Percentiles rank a stretch among this genome's conserved stretches.
Evolutionary conservation across 1,140 invertebrate genomes (phyloP).

Genomic region (Cyclargus thomasi): DNA sequence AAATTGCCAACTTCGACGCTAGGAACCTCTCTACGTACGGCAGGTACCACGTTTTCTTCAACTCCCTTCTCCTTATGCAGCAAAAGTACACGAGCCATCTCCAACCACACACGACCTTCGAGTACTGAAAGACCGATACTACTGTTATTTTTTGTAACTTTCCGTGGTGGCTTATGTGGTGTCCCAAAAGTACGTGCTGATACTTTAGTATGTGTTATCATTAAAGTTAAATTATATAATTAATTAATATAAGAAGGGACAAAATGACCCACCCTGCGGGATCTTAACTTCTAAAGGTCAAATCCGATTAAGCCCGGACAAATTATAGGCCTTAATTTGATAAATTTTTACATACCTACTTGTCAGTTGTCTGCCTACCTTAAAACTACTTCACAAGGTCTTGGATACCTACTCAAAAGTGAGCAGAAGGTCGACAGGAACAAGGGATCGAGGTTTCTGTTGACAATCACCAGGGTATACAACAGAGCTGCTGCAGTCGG

Average conservation of each 20-base stretch:
- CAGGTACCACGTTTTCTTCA: slow-evolving; percentile 37
- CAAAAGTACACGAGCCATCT: slow-evolving; percentile 44
- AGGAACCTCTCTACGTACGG: slow-evolving; percentile 57
- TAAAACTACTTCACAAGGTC: neutral
- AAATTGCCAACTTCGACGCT: slow-evolving; percentile 58
- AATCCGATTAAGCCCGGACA: too few relatives aligned
- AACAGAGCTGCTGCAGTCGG: slow-evolving; percentile 52
- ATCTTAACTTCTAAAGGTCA: too few relatives aligned
- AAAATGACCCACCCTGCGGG: too few relatives aligned
- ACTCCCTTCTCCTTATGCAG: slow-evolving; percentile 41
- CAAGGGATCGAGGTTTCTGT: slow-evolving; percentile 45
- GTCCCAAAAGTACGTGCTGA: neutral
- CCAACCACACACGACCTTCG: slow-evolving; percentile 57
- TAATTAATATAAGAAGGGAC: too few relatives aligned
- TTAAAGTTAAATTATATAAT: too few relatives aligned
- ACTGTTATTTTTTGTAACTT: neutral
- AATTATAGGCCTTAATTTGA: too few relatives aligned
- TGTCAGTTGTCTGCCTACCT: too few relatives aligned
- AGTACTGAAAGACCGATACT: slow-evolving; percentile 37
- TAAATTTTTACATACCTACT: too few relatives aligned
- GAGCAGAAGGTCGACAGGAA: slow-evolving; percentile 52
- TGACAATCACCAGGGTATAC: slow-evolving; percentile 53
- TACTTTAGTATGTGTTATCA: too few relatives aligned
- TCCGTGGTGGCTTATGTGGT: neutral
- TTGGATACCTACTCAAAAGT: slow-evolving; percentile 47